Base-by-base conservation (phyloP, 2,888 invertebrate genomes). In the Pandemis heparana region DNA sequence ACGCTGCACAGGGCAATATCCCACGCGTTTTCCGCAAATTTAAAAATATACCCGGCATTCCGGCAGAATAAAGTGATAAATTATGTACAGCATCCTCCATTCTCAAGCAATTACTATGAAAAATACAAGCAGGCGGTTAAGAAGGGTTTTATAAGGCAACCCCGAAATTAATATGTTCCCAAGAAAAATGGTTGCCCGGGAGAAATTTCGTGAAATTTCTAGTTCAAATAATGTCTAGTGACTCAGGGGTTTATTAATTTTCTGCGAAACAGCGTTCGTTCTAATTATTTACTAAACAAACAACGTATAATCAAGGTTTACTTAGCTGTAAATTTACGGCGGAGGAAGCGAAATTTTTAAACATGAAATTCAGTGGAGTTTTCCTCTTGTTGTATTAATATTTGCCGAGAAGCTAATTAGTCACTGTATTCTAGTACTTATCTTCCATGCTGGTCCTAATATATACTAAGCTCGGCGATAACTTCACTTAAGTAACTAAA, bases 111-210 rank as follows among this genome's bases (percentile, higher is more conserved):
- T 68, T 68, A 68, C 72, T 72, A 72, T 63, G 68, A 72, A 72
- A 72, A 72, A 72, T 72, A 72, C 56, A 72, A 62, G 68, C 72
- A n/a, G 62, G 67, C 56, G 67, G 14, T 72, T 63, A 72, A 73
- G 68, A 63, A 73, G 73, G 73, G 73, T 73, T 73, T 73, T 73
- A 73, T 68, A 63, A 72, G 62, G 61, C 51, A 60, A 53, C 67
- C 68, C 68, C 32, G 63, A 72, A 66, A 72, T 69, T 73, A 73
- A 73, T 73, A 73, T 41, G 73, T 73, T 63, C 53, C 18, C 53
- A 46, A 64, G 73, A 73, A 73, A 73, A 73, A 73, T 73, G 56
- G 73, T 43, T 43, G 53, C 14, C 12, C 18, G 60, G 43, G 16
- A 61, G 61, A 39, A 38, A 53, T 41, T 67, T 61, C 66, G 39